Percentiles rank a stretch among this genome's conserved stretches.
Evolutionary conservation across 2,888 invertebrate species (phyloP).

Genomic region (Lissonota sp.): DNA sequence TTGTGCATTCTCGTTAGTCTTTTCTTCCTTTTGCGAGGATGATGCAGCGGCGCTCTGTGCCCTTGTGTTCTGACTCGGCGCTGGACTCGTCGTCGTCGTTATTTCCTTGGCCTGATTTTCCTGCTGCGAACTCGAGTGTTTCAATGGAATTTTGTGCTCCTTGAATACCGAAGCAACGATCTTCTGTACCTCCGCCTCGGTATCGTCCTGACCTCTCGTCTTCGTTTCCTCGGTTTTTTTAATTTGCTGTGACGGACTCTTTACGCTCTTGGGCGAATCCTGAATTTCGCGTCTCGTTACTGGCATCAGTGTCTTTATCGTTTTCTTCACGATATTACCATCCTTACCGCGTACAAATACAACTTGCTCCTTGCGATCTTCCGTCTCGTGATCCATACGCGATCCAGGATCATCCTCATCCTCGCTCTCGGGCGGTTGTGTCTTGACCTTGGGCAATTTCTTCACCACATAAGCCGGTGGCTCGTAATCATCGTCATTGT

Average conservation of each 20-base stretch:
- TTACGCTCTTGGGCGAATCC: conserved; percentile 49
- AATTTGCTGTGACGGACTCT: conserved; percentile 4
- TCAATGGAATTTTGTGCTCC: conserved; percentile 81
- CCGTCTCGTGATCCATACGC: conserved; percentile 65
- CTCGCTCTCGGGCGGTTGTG: conserved; percentile 72
- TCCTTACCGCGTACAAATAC: conserved; percentile 80
- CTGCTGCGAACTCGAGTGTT: conserved; percentile 73
- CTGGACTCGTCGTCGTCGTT: conserved; percentile 17
- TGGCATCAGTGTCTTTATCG: conserved; percentile 82
- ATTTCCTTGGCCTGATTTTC: conserved; percentile 67
- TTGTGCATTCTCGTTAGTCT: conserved; percentile 19
- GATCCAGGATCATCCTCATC: conserved; percentile 73
- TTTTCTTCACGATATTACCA: conserved; percentile 81
- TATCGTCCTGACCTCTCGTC: conserved; percentile 74
- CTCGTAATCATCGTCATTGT: conserved; percentile 80
- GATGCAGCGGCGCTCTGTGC: conserved; percentile 36
- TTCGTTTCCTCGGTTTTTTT: conserved; percentile 49
- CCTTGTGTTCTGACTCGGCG: conserved; percentile 47
- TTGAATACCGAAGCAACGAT: conserved; percentile 82
- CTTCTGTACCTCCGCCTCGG: conserved; percentile 82
- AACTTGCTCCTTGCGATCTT: conserved; percentile 79
- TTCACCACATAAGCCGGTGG: conserved; percentile 79
- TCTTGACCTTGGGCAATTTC: conserved; percentile 76
- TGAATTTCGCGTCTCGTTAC: conserved; percentile 69
- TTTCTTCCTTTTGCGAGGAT: conserved; percentile 72